phyloP scores from a whole-genome alignment of 2,888 invertebrate species.

The Diaperis boleti region DNA sequence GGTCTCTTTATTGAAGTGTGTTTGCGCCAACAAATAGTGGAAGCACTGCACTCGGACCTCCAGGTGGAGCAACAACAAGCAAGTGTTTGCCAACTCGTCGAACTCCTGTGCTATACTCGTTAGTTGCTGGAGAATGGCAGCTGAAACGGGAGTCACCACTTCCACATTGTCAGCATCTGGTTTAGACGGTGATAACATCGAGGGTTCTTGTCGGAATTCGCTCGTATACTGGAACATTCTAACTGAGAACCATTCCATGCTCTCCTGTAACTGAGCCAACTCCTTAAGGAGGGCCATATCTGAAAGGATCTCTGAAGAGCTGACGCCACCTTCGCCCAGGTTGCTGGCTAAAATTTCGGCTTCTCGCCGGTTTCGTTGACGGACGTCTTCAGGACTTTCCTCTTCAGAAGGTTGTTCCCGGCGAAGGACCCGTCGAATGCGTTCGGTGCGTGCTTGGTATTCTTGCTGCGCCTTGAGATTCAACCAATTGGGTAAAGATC shows the following conservation, averaged over 20 bases:
- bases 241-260: conserved; percentile 88
- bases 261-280: conserved; percentile 91
- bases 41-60: conserved; percentile 97
- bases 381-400: conserved; percentile 83
- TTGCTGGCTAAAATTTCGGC: conserved; percentile 94
- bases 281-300: conserved; percentile 86
- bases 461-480: conserved; percentile 72
- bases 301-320: conserved; percentile 86
- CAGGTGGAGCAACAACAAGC: conserved; percentile 90
- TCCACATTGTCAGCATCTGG: conserved; percentile 58
- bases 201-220: conserved; percentile 69
- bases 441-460: conserved; percentile 62
- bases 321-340: conserved; percentile 85
- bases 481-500: conserved; percentile 84
- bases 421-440: conserved; percentile 60
- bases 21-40: conserved; percentile 79
- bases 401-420: conserved; percentile 73
- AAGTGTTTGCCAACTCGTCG: conserved; percentile 90
- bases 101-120: conserved; percentile 82
- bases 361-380: conserved; percentile 85
- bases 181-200: conserved; percentile 61
- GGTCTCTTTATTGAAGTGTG: conserved; percentile 74
- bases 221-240: conserved; percentile 73
- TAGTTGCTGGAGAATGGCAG: conserved; percentile 74
- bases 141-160: conserved; percentile 66